Conservation (phyloP, 64 coral and sea anemone species). For the Astreopora myriophthalma region DNA sequence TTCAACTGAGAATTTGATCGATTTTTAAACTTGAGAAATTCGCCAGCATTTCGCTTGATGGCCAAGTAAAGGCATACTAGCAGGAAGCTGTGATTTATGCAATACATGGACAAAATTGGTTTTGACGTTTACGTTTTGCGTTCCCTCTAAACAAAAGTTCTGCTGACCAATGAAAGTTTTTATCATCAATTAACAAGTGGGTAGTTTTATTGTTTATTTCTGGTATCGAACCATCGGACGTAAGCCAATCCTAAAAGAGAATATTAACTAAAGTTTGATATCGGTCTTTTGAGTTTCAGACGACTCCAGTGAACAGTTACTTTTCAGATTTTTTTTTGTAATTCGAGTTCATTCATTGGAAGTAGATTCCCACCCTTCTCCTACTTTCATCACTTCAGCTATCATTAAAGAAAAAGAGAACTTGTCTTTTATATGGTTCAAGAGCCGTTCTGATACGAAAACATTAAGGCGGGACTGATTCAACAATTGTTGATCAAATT, state of each 20-base stretch:
- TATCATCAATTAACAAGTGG: not conserved
- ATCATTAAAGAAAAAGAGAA: no score
- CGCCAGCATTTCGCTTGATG: not conserved
- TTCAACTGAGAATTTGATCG: not conserved
- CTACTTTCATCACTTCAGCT: no score
- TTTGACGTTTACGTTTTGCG: not conserved
- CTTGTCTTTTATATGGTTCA: no score
- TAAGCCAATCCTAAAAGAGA: not conserved
- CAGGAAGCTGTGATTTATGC: not conserved
- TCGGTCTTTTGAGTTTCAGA: no score
- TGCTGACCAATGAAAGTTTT: no score
- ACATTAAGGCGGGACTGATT: no score
- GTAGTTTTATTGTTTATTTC: not conserved
- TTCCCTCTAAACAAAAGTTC: not conserved
- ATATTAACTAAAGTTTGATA: not conserved
- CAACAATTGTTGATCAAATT: no score
- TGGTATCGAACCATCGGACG: not conserved
- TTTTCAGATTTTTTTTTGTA: no score
- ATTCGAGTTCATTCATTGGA: no score
- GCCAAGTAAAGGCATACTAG: not conserved
- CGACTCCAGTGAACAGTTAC: no score
- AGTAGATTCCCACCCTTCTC: no score
- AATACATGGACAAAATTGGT: not conserved
- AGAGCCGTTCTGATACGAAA: no score
- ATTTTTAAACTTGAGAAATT: slow-evolving; percentile 19